A percentile compares a stretch with the other conserved stretches of the same genome.
Conservation (phyloP, 1,140 invertebrate genomes). For the Leguminivora glycinivorella region DNA sequence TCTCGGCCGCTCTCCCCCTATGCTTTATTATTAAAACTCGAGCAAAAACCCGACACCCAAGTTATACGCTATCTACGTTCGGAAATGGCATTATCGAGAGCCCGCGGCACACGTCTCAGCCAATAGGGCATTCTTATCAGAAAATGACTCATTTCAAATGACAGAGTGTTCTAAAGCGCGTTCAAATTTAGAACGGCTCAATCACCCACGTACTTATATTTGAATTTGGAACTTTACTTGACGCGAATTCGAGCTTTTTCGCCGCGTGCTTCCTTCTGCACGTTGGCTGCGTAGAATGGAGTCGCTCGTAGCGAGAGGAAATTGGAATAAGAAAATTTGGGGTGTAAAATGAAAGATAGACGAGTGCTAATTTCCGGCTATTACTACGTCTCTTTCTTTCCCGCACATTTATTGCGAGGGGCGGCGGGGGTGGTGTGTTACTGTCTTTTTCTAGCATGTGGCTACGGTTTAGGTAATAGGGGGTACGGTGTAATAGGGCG, state of each 20-base stretch:
- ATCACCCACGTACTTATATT: constrained; percentile 15
- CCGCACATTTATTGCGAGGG: constrained; percentile 67
- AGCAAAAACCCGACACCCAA: constrained; percentile 71
- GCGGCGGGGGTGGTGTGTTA: constrained; percentile 48
- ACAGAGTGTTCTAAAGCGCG: constrained; percentile 74
- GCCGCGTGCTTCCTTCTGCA: background rate
- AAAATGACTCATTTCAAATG: constrained; percentile 80
- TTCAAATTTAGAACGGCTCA: constrained; percentile 50
- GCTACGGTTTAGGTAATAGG: constrained; percentile 51
- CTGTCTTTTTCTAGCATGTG: constrained; percentile 66
- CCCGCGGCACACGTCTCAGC: constrained; percentile 72
- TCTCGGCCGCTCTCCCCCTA: constrained; percentile 66
- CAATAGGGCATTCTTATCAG: constrained; percentile 79
- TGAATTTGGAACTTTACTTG: constrained; percentile 44
- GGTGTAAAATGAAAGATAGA: constrained; percentile 79
- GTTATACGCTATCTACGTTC: constrained; percentile 73
- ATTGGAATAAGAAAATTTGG: constrained; percentile 80
- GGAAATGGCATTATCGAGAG: constrained; percentile 75
- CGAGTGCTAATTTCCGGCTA: constrained; percentile 79
- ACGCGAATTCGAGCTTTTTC: constrained; percentile 35
- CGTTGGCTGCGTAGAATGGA: constrained; percentile 52
- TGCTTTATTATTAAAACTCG: constrained; percentile 75
- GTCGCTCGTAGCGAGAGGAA: constrained; percentile 70
- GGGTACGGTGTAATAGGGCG: constrained; percentile 37
- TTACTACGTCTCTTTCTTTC: constrained; percentile 78